Percentiles rank a stretch among this genome's conserved stretches.
phyloP scores from a whole-genome alignment of 1,140 invertebrate species.

The Drosophila watanabei region DNA sequence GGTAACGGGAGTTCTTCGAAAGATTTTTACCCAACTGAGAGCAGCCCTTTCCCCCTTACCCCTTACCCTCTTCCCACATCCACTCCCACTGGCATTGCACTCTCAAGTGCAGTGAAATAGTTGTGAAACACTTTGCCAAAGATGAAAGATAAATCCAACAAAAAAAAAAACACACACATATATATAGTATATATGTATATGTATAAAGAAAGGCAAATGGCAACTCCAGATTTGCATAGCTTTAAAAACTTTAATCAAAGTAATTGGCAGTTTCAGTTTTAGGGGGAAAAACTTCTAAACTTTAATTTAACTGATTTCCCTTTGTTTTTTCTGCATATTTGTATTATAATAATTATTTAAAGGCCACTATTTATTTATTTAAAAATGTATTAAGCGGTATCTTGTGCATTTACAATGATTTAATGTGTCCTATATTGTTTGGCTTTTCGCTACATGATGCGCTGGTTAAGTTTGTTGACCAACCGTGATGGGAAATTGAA shows the following conservation, averaged over 20 bases:
- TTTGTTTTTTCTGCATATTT: not conserved
- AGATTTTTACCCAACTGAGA: slow-evolving; percentile 73
- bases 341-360: not conserved
- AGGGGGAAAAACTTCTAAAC: not conserved
- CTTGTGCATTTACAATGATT: not conserved
- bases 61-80: not conserved
- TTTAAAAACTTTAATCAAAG: slow-evolving; percentile 33
- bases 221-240: slow-evolving; percentile 59
- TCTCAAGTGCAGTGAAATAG: slow-evolving; percentile 82
- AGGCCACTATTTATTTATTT: not conserved
- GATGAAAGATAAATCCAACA: slow-evolving; percentile 80
- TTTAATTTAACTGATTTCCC: not conserved
- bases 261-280: slow-evolving; percentile 3
- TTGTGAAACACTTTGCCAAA: slow-evolving; percentile 83
- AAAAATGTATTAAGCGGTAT: too few species aligned
- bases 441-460: not conserved
- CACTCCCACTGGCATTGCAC: slow-evolving; percentile 32
- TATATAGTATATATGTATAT: not conserved
- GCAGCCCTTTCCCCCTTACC: not conserved
- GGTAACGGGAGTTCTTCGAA: slow-evolving; percentile 52
- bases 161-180: slow-evolving; percentile 19
- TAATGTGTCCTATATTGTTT: slow-evolving; percentile 4
- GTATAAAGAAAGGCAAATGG: slow-evolving; percentile 20
- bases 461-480: slow-evolving; percentile 7
- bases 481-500: slow-evolving; percentile 18